Base-by-base conservation (phyloP, 2,888 invertebrate species). In the Tenthredo notha region DNA sequence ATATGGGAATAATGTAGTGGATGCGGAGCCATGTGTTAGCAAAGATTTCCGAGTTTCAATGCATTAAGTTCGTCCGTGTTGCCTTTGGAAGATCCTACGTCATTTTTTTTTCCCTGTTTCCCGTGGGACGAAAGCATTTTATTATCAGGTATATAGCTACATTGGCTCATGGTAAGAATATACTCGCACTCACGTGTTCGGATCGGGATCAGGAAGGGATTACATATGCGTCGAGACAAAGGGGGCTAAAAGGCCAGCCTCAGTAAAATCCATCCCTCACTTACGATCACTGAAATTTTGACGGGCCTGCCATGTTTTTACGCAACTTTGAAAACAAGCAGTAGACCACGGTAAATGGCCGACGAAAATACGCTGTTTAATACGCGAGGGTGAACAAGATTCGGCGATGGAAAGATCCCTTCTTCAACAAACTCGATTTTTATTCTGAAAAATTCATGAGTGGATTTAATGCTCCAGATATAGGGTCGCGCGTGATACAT, bases 181-280 rank as follows among this genome's bases (percentile, higher is more conserved):
- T 40, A 58, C 80, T 12, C 37, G 58, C 58, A 37, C 61, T 80
- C 61, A 61, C 61, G 37, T 80, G 58, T 40, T 25, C 40, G 61
- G 80, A 61, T 80, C 61, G 25, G 58, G 80, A 80, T 80, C 80
- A 80, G 61, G 37, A 37, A 61, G 80, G n/a, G 80, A 80, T 80
- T 80, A 80, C 80, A 6, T 40, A 80, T 61, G 25, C 61, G 37
- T 37, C 37, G 37, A 80, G 61, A 80, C 29, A 40, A 80, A 80
- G 58, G 29, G 33, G 80, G 80, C 80, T 80, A 80, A 80, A 80
- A 80, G 80, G 80, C 37, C n/a, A 61, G 37, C n/a, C 54, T n/a
- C 54, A 33, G 40, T 77, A 77, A 77, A 77, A 77, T 77, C 77
- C 50, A 33, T 77, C 54, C 77, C 77, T 77, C 54, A 54, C 77